Base-by-base conservation (phyloP, 2,888 invertebrate species). In the Notodonta dromedarius region DNA sequence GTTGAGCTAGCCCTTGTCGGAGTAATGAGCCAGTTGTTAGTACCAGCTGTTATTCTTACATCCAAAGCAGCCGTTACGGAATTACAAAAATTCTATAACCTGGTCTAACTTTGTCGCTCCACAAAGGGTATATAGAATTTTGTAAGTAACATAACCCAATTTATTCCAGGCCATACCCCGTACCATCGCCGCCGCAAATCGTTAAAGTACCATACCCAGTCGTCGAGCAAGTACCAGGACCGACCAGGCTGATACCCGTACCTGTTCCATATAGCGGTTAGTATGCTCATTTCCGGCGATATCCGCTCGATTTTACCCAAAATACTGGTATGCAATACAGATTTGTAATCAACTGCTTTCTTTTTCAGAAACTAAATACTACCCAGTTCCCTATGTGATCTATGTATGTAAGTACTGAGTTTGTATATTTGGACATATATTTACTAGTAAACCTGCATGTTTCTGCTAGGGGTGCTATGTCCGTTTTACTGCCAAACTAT, bases 331-430 rank as follows among this genome's bases (percentile, higher is more conserved):
- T 46, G 4, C 13, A 42, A 11, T 42, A 5, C 7, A 46, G 13
- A 9, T 48, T 51, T n/a, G 52, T 56, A 9, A 14, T 9, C 2
- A 52, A n/a, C 11, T n/a, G 7, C 16, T 35, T 68, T 53, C 60
- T 51, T 63, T 88, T 84, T 32, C 82, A 88, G 90, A 73, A 32
- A 80, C 77, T 16, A 83, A 80, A 59, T 69, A 75, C 56, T 84
- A 82, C 62, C 81, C 86, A 0, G 89, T 90, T 5, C 84, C 86
- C 13, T 72, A 83, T 11, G 82, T 91, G 60, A 74, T 87, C 55
- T 91, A 86, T 67, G 73, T 91, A 40, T 77, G 91, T 91, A 75
- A 86, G 89, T 61, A 58, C 24, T 24, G 24, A 24, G 24, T 24
- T 24, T 24, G 24, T 24, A 2, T 24, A 24, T 24, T 24, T 24